These are phyloP conservation scores for Anguilla megastoma DNA, from an alignment of 2,797 vertebrate genomes.

Conservation along the genomic window DNA sequence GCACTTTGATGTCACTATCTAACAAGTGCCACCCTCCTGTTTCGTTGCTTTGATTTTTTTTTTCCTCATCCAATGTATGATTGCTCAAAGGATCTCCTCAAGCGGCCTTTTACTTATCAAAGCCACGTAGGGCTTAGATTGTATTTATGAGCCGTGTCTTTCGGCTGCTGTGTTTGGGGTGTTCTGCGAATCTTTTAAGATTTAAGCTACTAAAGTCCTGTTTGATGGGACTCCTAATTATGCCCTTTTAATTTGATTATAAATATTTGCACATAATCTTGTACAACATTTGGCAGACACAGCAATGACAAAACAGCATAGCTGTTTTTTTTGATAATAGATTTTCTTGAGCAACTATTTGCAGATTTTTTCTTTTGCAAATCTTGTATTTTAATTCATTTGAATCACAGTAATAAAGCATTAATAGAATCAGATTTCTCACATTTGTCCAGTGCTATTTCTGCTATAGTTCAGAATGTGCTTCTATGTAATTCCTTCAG, in stretches of 20 bases:
- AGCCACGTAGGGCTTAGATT: not conserved
- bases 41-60: conserved; percentile 9
- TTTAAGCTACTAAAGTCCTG: not conserved
- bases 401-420: not conserved
- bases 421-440: not conserved
- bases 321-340: not conserved
- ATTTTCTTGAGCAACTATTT: not conserved
- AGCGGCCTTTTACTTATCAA: conserved; percentile 4
- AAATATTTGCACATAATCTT: conserved; percentile 15
- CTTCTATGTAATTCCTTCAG: conserved; percentile 8
- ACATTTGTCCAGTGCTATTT: not conserved
- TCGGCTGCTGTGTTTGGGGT: conserved; percentile 13
- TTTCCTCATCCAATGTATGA: not conserved
- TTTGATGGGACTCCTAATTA: not conserved
- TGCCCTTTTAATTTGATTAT: not conserved
- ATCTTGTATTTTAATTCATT: not conserved
- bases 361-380: not conserved
- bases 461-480: conserved; percentile 4
- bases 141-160: not conserved
- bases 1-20: conserved; percentile 23
- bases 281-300: not conserved
- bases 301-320: not conserved
- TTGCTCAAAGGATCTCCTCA: conserved; percentile 5
- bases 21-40: conserved; percentile 7
- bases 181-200: not conserved